phyloP scores from a whole-genome alignment of 2,888 invertebrate species.

The Lypha dubia region DNA sequence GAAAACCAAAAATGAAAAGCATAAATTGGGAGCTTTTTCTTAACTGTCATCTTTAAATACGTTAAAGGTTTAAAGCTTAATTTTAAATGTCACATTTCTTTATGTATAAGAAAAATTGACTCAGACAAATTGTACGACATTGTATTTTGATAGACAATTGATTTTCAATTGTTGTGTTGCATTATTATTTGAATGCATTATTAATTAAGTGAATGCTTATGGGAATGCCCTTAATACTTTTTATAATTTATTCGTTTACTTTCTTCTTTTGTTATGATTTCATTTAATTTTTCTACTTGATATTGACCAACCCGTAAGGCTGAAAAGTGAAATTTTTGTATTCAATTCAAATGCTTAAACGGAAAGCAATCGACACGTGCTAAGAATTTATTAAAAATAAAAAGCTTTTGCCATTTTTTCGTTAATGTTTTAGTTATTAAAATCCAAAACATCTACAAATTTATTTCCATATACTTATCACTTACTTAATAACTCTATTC shows the following conservation, averaged over 20 bases:
- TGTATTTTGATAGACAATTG: too few species aligned
- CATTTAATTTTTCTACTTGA: not conserved
- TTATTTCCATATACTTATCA: too few species aligned
- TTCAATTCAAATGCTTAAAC: not conserved
- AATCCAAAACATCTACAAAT: not conserved
- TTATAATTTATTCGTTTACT: not conserved
- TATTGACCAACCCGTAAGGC: slow-evolving; percentile 4
- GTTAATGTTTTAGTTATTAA: not conserved
- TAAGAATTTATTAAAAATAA: slow-evolving; percentile 23
- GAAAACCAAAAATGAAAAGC: too few species aligned
- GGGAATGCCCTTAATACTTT: slow-evolving; percentile 4
- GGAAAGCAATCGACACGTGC: not conserved
- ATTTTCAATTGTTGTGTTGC: too few species aligned
- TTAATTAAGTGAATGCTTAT: not conserved
- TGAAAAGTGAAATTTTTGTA: slow-evolving; percentile 33
- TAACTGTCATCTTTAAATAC: too few species aligned
- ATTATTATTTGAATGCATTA: too few species aligned
- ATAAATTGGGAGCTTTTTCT: too few species aligned
- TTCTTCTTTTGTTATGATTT: slow-evolving; percentile 16
- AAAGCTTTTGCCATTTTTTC: not conserved
- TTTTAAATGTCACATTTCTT: too few species aligned
- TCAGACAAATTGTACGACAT: too few species aligned
- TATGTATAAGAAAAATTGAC: too few species aligned
- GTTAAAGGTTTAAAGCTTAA: too few species aligned
- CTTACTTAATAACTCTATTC: not conserved